Percentiles rank a stretch among this genome's conserved stretches.
Conservation (phyloP, 2,888 invertebrate genomes). For the Marronus borbonicus region DNA sequence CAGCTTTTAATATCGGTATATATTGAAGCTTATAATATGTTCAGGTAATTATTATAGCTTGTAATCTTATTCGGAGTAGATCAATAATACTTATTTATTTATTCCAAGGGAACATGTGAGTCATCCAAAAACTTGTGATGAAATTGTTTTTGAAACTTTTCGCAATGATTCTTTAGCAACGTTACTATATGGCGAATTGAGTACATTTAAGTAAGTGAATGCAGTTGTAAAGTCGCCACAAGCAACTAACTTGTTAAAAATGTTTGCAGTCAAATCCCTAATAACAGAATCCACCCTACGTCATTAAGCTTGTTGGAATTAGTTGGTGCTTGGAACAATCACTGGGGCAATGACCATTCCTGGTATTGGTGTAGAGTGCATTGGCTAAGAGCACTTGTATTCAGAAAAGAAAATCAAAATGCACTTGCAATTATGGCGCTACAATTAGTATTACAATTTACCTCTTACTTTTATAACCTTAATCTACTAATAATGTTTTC, state of each 20-base stretch:
- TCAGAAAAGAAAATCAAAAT: slow-evolving; percentile 72
- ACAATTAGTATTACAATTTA: slow-evolving; percentile 66
- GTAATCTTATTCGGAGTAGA: neutral
- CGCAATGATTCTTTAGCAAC: slow-evolving; percentile 72
- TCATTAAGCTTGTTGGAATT: slow-evolving; percentile 71
- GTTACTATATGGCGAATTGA: slow-evolving; percentile 73
- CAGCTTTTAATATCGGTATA: slow-evolving; percentile 74
- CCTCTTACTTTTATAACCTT: slow-evolving; percentile 57
- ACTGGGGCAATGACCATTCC: slow-evolving; percentile 70
- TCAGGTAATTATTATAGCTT: slow-evolving; percentile 57
- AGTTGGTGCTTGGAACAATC: slow-evolving; percentile 68
- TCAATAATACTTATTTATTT: slow-evolving; percentile 2
- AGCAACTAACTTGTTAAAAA: neutral
- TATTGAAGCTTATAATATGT: slow-evolving; percentile 75
- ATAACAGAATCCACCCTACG: slow-evolving; percentile 67
- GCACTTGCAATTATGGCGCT: slow-evolving; percentile 72
- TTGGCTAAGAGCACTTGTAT: slow-evolving; percentile 74
- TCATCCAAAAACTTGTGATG: slow-evolving; percentile 69
- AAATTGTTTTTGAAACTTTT: slow-evolving; percentile 67
- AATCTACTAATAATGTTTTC: slow-evolving; percentile 60
- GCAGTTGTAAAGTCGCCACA: neutral
- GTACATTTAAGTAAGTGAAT: slow-evolving; percentile 61
- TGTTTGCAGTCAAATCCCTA: slow-evolving; percentile 34
- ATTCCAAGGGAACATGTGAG: slow-evolving; percentile 72
- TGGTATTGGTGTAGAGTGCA: slow-evolving; percentile 71